phyloP scores from a whole-genome alignment of 2,797 vertebrate species.

The Eulemur mongoz region DNA sequence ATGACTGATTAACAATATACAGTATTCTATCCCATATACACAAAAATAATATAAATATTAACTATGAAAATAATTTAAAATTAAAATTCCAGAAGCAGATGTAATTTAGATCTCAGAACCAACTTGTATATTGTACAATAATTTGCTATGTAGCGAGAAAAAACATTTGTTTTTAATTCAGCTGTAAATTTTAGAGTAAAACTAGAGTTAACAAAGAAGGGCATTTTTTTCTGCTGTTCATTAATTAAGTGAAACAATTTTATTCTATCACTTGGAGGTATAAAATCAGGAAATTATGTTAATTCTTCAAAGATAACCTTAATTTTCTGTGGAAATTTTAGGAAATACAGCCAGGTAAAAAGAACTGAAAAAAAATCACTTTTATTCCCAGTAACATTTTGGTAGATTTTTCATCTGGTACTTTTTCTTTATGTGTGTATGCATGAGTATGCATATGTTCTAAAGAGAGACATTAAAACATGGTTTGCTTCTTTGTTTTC shows the following conservation, averaged over 20 bases:
- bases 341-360: conserved; percentile 12
- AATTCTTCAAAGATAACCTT: conserved; percentile 44
- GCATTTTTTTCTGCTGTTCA: background rate
- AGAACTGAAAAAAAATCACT: background rate
- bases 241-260: conserved; percentile 27
- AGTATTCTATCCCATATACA: conserved; percentile 22
- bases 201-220: conserved; percentile 32
- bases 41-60: conserved; percentile 53
- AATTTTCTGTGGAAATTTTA: conserved; percentile 50
- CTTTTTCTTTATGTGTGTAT: background rate
- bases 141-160: conserved; percentile 52
- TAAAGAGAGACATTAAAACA: background rate
- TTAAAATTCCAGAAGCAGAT: conserved; percentile 70
- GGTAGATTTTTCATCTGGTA: background rate
- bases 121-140: conserved; percentile 29
- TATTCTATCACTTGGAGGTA: conserved; percentile 17
- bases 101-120: conserved; percentile 62
- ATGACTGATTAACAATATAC: conserved; percentile 35
- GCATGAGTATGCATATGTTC: background rate
- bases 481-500: background rate
- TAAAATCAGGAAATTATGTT: conserved; percentile 17
- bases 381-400: background rate
- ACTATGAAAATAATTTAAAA: conserved; percentile 68
- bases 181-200: conserved; percentile 63
- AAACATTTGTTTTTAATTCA: conserved; percentile 72